These are phyloP conservation scores for Enteromius unitaeniatus DNA, from an alignment of 2,797 vertebrate species.

Conservation along the genomic window DNA sequence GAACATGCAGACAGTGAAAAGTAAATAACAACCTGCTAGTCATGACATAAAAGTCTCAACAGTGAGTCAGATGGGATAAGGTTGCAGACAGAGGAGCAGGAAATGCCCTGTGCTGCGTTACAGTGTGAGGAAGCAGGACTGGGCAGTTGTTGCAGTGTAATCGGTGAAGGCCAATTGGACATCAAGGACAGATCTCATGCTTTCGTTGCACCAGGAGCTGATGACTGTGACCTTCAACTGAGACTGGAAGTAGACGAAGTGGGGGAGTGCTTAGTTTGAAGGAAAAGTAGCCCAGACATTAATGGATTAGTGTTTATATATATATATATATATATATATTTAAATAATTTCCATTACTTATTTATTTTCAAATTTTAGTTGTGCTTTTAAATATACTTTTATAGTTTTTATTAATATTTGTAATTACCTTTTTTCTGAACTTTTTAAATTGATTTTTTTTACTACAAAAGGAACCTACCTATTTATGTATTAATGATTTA, in stretches of 20 bases:
- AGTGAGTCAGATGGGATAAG: neutral
- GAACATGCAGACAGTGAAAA: neutral
- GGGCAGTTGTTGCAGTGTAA: slow-evolving; percentile 17
- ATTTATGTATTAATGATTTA: neutral
- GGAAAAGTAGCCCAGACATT: neutral
- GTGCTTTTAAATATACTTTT: neutral
- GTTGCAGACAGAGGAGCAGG: neutral
- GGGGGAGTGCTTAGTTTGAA: neutral
- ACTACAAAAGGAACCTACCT: neutral
- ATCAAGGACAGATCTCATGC: slow-evolving; percentile 18
- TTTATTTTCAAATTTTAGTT: neutral
- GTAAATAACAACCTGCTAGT: neutral
- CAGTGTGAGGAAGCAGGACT: neutral
- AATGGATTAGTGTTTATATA: neutral
- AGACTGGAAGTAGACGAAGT: neutral
- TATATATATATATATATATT: neutral
- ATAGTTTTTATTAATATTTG: neutral
- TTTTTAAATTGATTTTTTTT: neutral
- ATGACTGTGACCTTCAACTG: slow-evolving; percentile 19
- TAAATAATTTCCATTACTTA: neutral
- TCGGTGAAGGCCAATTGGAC: slow-evolving; percentile 29
- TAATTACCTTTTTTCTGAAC: neutral
- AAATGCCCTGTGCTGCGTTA: neutral
- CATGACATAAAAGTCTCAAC: neutral
- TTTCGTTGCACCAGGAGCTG: slow-evolving; percentile 1